Evolutionary conservation across 2,797 vertebrate species (phyloP).

Genomic region (Hydrophis major): DNA sequence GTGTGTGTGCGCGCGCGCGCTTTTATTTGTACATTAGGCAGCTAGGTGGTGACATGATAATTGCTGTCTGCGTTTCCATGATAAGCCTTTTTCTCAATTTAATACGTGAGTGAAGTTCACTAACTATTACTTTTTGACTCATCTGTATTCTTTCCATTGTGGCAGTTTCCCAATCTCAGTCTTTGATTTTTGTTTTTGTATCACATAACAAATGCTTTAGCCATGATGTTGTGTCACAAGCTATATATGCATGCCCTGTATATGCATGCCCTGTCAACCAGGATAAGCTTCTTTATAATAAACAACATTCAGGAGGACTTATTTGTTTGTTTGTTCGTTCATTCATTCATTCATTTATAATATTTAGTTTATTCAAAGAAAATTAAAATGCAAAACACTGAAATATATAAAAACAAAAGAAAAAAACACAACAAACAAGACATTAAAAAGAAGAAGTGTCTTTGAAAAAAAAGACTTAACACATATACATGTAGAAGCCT

Average conservation of each 20-base stretch:
- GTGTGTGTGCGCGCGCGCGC: too few relatives aligned
- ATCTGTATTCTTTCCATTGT: neutral
- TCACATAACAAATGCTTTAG: neutral
- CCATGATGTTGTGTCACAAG: neutral
- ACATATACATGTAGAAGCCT: neutral
- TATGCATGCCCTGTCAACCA: neutral
- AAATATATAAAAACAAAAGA: too few relatives aligned
- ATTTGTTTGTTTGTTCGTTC: neutral
- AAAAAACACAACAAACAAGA: too few relatives aligned
- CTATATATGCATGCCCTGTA: neutral
- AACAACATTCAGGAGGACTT: neutral
- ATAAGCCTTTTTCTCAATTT: neutral
- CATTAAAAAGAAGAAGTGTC: too few relatives aligned
- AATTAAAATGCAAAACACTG: too few relatives aligned
- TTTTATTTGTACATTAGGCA: neutral
- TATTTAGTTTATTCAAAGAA: neutral
- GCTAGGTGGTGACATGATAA: neutral
- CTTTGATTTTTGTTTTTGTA: neutral
- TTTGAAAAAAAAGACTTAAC: too few relatives aligned
- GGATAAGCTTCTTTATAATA: neutral
- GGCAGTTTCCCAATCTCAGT: neutral
- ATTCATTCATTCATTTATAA: neutral
- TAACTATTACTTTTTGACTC: neutral
- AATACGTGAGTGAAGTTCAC: neutral
- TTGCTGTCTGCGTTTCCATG: neutral